These are phyloP conservation scores for Nothobranchius furzeri DNA, from an alignment of 2,113 vertebrate genomes.

Conservation along the genomic window DNA sequence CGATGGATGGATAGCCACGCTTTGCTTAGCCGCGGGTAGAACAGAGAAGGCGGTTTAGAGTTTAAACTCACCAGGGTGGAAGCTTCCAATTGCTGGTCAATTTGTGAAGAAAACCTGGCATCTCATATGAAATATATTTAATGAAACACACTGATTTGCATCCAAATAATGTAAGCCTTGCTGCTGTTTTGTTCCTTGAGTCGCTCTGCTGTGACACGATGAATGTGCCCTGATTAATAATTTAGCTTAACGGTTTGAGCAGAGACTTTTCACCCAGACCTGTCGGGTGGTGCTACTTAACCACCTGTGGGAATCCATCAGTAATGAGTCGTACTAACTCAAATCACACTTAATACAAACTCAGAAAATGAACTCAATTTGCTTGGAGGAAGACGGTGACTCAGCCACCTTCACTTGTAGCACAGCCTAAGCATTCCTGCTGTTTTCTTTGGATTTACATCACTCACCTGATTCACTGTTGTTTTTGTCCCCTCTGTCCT, in stretches of 20 bases:
- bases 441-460: neutral
- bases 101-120: neutral
- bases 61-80: slow-evolving; percentile 16
- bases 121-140: neutral
- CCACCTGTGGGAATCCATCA: slow-evolving; percentile 31
- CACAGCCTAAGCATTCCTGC: neutral
- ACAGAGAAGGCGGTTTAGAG: slow-evolving; percentile 16
- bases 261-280: slow-evolving; percentile 32
- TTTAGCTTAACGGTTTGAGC: slow-evolving; percentile 35
- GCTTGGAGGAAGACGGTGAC: neutral
- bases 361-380: slow-evolving; percentile 40
- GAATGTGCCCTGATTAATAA: slow-evolving; percentile 42
- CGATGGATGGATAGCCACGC: slow-evolving; percentile 24
- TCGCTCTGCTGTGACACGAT: neutral
- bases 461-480: neutral
- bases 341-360: slow-evolving; percentile 44
- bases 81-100: slow-evolving; percentile 28
- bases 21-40: slow-evolving; percentile 20
- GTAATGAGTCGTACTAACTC: slow-evolving; percentile 33
- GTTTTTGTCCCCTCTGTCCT: slow-evolving; percentile 7
- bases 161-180: no score
- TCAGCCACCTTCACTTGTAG: neutral
- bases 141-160: no score
- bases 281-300: slow-evolving; percentile 8
- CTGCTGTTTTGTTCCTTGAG: neutral